Evolutionary conservation across 1,140 invertebrate species (phyloP).

Genomic region (Drosophila sp.): DNA sequence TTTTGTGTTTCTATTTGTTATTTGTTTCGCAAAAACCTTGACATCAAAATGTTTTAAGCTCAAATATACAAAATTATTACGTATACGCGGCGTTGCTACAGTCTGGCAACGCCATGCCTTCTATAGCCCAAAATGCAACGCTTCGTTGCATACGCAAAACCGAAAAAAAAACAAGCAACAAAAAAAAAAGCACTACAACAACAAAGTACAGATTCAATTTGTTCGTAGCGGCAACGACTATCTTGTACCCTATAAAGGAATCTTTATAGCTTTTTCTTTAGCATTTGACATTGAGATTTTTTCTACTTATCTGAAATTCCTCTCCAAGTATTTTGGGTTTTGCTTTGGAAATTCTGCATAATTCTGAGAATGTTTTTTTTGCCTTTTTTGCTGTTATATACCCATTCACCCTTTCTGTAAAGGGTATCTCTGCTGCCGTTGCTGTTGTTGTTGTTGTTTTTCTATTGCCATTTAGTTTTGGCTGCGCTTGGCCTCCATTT

Average conservation of each 20-base stretch:
- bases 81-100: slow-evolving; percentile 56
- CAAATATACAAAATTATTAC: slow-evolving; percentile 42
- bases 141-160: slow-evolving; percentile 72
- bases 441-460: slow-evolving; percentile 27
- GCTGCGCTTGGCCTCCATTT: slow-evolving; percentile 80
- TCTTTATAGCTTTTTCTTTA: no score
- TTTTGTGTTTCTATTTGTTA: slow-evolving; percentile 26
- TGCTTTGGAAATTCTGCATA: no score
- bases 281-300: no score
- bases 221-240: not conserved
- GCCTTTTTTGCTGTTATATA: no score
- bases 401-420: not conserved
- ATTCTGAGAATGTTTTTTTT: no score
- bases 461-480: slow-evolving; percentile 75
- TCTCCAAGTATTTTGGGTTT: no score
- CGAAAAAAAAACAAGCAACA: slow-evolving; percentile 14
- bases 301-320: no score
- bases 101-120: slow-evolving; percentile 65
- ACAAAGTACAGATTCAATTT: not conserved
- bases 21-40: slow-evolving; percentile 55
- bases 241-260: not conserved
- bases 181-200: not conserved
- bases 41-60: slow-evolving; percentile 51
- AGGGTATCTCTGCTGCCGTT: not conserved
- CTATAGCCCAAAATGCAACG: slow-evolving; percentile 72